Base-by-base conservation (phyloP, 2,888 invertebrate genomes). In the Plagodis pulveraria region DNA sequence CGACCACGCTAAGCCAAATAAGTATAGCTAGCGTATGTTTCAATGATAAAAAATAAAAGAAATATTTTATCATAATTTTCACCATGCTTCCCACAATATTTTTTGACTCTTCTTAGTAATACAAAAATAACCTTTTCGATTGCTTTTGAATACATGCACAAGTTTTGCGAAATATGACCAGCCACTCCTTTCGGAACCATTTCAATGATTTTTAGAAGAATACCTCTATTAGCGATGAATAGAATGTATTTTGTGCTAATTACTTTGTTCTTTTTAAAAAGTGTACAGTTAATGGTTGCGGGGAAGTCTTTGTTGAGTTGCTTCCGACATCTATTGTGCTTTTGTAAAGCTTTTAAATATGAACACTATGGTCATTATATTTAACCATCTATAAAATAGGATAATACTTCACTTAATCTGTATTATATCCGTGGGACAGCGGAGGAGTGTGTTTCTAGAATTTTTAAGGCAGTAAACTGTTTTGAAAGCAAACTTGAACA, bases 341-440 rank as follows among this genome's bases (percentile, higher is more conserved):
- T 33, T 35, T 45, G 10, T 12, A 32, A 34, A 49, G 40, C 11
- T 44, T 34, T 12, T 8, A 5, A 12, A 2, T 42, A 42, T 5
- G 6, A 11, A 6, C 7, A 45, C 50, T 22, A 32, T 11, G 36
- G 35, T n/a, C 5, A 41, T 47, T 34, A 44, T 50, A 11, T 11
- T 22, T 22, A 22, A 22, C 22, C 22, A 22, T 22, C 22, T 22
- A 22, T 22, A 22, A 2, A 22, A 22, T 22, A 22, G 4, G 22
- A 22, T 22, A 22, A 36, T 6, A 7, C 7, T 10, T 1, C 10
- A 40, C 10, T 10, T 40, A 40, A 8, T 8, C 40, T 22, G 40
- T 40, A 40, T 33, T 34, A 48, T 52, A 51, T 46, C 55, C 59
- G 59, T 56, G 55, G 51, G 59, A 60, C 35, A 59, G 34, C 45